These are phyloP conservation scores for Bujurquina vittata DNA, from an alignment of 2,113 vertebrate genomes.

Conservation along the genomic window DNA sequence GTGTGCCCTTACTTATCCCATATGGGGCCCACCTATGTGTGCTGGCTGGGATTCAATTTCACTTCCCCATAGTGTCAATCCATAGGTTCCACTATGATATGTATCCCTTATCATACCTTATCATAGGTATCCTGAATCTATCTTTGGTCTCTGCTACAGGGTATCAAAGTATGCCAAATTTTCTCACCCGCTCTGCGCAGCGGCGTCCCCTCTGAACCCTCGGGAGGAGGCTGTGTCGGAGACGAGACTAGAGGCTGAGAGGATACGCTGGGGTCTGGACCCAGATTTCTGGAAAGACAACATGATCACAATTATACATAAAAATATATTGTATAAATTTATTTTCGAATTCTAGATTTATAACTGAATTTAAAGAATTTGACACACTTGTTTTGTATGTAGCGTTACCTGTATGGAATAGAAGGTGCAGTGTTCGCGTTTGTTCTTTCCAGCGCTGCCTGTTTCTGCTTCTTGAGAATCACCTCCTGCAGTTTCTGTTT, in stretches of 20 bases:
- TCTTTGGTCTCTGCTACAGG: background rate
- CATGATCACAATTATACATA: slow-evolving; percentile 15
- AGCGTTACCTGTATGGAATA: slow-evolving; percentile 85
- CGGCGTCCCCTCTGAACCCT: slow-evolving; percentile 85
- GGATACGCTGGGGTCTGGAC: slow-evolving; percentile 81
- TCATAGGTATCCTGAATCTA: background rate
- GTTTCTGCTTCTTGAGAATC: slow-evolving; percentile 91
- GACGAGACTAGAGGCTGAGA: slow-evolving; percentile 82
- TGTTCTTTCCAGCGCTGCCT: slow-evolving; percentile 89
- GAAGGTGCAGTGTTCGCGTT: slow-evolving; percentile 76
- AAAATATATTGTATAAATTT: background rate
- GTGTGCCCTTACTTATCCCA: too few species aligned
- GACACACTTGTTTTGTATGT: background rate
- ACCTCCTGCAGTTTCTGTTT: slow-evolving; percentile 92
- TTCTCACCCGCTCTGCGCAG: slow-evolving; percentile 88
- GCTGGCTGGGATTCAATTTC: too few species aligned
- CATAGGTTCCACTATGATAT: background rate
- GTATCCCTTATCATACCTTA: background rate
- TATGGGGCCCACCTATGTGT: too few species aligned
- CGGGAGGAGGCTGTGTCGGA: slow-evolving; percentile 72
- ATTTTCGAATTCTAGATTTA: background rate
- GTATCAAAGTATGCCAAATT: background rate
- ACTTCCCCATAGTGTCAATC: background rate
- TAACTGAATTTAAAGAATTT: background rate
- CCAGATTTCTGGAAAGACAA: slow-evolving; percentile 80